Evolutionary conservation across 92 coral and sea anemone genomes (phyloP), one percentile per base, ranked within the genome.

Genomic region (Blastomussa wellsi): DNA sequence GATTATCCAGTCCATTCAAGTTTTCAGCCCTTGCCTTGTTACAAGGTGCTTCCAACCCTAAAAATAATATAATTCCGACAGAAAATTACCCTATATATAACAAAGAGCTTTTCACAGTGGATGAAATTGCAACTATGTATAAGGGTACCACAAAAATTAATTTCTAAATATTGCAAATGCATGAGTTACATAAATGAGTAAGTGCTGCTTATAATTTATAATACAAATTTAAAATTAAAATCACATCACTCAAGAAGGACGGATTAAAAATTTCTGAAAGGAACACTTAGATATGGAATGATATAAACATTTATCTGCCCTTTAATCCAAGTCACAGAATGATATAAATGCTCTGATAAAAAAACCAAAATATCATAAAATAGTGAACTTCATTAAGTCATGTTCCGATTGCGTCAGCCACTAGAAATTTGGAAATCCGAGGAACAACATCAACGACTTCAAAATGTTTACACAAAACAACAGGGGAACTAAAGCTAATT

Each of bases 391-490:
- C 84, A 33, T 71, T n/a, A 51, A 31, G 66, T 44, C n/a, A 51
- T 71, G 28, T 65, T 24, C 26, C 48, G 42, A 9, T 68, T 67
- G 44, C 7, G 80, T 33, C 9, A 28, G 35, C 37, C 36, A 75
- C 53, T 57, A 44, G 62, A 7, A 29, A 70, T 36, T 70, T 22
- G 29, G 65, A 48, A 44, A 79, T 53, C 80, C 51, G 71, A 22
- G 16, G 26, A 51, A 72, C 48, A 82, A 72, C 59, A 41, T 20
- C 59, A 62, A 42, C 44, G 62, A 53, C 80, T 73, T 60, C 74
- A 83, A 83, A 73, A 29, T 83, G 86, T 83, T 83, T 83, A 73
- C 80, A 73, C 38, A 73, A n/a, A n/a, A 29, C 72, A 74, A 57
- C 48, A 73, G 72, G 35, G 64, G 74, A 82, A 74, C 74, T 64